Conservation (phyloP, 1,140 invertebrate species). For the Bombus pascuorum region DNA sequence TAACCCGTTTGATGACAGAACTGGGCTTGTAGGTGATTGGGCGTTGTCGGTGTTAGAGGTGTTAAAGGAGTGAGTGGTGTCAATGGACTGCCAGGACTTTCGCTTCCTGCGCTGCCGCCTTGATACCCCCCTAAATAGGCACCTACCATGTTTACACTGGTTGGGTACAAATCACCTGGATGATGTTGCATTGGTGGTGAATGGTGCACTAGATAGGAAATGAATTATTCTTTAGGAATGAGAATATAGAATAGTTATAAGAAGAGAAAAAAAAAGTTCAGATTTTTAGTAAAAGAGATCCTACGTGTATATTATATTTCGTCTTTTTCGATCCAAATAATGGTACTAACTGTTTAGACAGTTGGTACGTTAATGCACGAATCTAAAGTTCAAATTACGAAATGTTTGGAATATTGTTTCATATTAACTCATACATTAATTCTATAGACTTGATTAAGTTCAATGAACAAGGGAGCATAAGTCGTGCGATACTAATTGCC, state of each 20-base stretch:
- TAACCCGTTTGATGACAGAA: slow-evolving; percentile 72
- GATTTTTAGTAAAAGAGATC: too few species aligned
- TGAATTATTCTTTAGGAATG: neutral
- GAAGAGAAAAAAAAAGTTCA: neutral
- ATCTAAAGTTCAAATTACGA: neutral
- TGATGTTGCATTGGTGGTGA: slow-evolving; percentile 74
- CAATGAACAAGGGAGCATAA: too few species aligned
- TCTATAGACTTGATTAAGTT: too few species aligned
- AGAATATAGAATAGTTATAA: neutral
- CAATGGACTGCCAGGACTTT: slow-evolving; percentile 74
- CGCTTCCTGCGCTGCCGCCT: slow-evolving; percentile 72
- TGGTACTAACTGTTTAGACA: neutral
- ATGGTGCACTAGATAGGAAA: slow-evolving; percentile 69
- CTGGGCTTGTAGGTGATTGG: slow-evolving; percentile 72
- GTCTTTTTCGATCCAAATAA: neutral
- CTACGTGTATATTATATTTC: neutral
- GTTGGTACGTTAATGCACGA: neutral
- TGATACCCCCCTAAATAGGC: slow-evolving; percentile 74
- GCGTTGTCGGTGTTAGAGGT: slow-evolving; percentile 74
- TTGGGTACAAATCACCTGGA: slow-evolving; percentile 69
- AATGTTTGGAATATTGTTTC: neutral
- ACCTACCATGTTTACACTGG: slow-evolving; percentile 69
- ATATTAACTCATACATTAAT: neutral
- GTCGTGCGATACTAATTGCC: too few species aligned
- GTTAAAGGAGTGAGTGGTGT: slow-evolving; percentile 74